Evolutionary conservation across 2,888 invertebrate genomes (phyloP).

Genomic region (Horisme vitalbata): DNA sequence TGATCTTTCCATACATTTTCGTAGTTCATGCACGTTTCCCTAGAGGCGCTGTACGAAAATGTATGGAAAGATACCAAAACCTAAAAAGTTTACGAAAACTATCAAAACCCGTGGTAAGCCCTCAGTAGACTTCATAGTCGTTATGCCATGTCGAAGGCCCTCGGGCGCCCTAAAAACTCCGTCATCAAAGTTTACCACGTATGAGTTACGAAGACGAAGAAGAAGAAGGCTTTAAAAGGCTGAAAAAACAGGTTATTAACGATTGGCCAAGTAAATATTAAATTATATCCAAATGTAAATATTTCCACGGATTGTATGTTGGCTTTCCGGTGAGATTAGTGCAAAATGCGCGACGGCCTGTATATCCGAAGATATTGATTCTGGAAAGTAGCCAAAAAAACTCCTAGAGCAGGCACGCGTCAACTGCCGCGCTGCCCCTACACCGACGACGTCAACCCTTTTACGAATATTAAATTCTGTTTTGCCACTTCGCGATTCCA

Average conservation of each 20-base stretch:
- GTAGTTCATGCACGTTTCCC: no score
- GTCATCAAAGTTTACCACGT: no score
- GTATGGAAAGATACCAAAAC: no score
- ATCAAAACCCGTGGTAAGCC: no score
- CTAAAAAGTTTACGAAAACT: no score
- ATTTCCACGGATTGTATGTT: constrained; percentile 43
- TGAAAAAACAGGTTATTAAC: constrained; percentile 24
- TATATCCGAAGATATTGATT: constrained; percentile 80
- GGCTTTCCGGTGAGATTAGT: constrained; percentile 71
- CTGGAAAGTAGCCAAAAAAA: constrained; percentile 81
- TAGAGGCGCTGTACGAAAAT: no score
- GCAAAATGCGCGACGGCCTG: constrained; percentile 74
- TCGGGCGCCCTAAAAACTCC: no score
- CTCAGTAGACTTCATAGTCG: no score
- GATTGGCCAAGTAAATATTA: constrained; percentile 27
- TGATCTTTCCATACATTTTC: no score
- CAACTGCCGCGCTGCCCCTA: constrained; percentile 77
- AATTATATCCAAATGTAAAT: constrained; percentile 30
- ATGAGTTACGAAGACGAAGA: no score
- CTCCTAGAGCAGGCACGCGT: constrained; percentile 77
- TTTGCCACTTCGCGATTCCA: constrained; percentile 81
- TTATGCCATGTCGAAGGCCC: no score
- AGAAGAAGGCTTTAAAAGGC: no score
- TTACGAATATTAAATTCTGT: constrained; percentile 83
- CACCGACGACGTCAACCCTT: constrained; percentile 76